Evolutionary conservation across 1,140 invertebrate genomes (phyloP).

Genomic region (Drosophila nigrodunni): DNA sequence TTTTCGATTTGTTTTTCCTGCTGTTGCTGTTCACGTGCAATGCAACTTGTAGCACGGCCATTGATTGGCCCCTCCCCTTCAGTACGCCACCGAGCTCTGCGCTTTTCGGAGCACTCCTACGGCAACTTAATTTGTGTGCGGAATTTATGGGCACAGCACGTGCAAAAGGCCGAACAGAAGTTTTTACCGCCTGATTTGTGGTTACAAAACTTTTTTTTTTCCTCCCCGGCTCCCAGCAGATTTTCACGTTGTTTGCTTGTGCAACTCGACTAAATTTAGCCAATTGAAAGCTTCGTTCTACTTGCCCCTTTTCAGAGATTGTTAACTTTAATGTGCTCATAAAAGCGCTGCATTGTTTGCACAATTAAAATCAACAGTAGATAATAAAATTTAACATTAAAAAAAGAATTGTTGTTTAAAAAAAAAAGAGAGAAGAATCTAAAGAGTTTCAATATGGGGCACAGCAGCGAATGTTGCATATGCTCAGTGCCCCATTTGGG

Average conservation of each 20-base stretch:
- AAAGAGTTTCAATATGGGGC: slow-evolving; percentile 66
- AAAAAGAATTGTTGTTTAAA: slow-evolving; percentile 21
- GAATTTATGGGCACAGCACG: slow-evolving; percentile 77
- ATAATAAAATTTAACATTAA: slow-evolving; percentile 33
- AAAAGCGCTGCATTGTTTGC: slow-evolving; percentile 68
- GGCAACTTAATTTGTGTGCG: slow-evolving; percentile 68
- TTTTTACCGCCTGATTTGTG: slow-evolving; percentile 80
- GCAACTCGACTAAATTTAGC: slow-evolving; percentile 66
- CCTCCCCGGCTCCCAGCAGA: slow-evolving; percentile 47
- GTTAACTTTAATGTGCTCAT: slow-evolving; percentile 72
- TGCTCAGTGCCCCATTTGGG: neutral
- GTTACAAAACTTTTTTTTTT: slow-evolving; percentile 68
- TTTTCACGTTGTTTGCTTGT: slow-evolving; percentile 42
- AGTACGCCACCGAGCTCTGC: neutral
- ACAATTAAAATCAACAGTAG: slow-evolving; percentile 52
- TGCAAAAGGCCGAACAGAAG: slow-evolving; percentile 66
- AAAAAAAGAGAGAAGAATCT: slow-evolving; percentile 35
- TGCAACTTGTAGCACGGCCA: slow-evolving; percentile 74
- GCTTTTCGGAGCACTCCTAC: neutral
- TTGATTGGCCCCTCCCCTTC: slow-evolving; percentile 63
- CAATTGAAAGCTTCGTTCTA: slow-evolving; percentile 62
- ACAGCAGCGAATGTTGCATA: slow-evolving; percentile 52
- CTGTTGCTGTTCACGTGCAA: slow-evolving; percentile 63
- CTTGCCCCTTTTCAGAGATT: slow-evolving; percentile 41
- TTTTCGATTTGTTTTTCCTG: neutral